These are phyloP conservation scores for Amiota mariae DNA, from an alignment of 2,888 invertebrate species.

Conservation along the genomic window DNA sequence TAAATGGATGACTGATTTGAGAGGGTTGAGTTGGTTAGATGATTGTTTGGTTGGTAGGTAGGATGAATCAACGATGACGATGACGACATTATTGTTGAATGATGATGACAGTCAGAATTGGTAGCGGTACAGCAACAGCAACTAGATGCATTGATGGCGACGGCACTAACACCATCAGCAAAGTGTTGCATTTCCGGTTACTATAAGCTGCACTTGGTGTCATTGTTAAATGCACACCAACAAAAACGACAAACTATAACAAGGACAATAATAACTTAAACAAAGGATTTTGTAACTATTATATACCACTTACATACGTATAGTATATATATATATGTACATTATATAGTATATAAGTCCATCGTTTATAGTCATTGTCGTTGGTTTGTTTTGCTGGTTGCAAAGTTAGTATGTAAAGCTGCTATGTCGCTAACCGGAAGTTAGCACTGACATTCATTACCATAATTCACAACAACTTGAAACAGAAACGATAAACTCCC, in stretches of 20 bases:
- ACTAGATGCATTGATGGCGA: neutral
- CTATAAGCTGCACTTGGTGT: conserved; percentile 23
- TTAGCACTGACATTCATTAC: conserved; percentile 65
- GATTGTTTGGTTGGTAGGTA: too few relatives aligned
- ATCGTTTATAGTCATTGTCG: neutral
- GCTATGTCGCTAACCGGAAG: conserved; percentile 49
- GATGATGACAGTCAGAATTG: conserved; percentile 24
- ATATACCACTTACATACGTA: too few relatives aligned
- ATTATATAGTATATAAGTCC: neutral
- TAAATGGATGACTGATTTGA: too few relatives aligned
- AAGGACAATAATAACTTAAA: conserved; percentile 31
- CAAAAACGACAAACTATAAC: conserved; percentile 13
- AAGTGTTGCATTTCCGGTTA: conserved; percentile 29
- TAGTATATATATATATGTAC: neutral
- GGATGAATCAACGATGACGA: neutral
- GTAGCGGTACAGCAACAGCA: neutral
- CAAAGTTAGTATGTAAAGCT: neutral
- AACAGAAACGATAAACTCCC: conserved; percentile 60
- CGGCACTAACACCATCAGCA: neutral
- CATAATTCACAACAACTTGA: conserved; percentile 65
- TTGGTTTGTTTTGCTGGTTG: neutral
- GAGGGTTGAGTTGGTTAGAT: too few relatives aligned
- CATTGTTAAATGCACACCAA: conserved; percentile 21
- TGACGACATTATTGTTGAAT: conserved; percentile 26
- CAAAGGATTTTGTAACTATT: conserved; percentile 1